Percentiles rank a stretch among this genome's conserved stretches.
phyloP scores from a whole-genome alignment of 2,888 invertebrate species.

The Eupeodes luniger region DNA sequence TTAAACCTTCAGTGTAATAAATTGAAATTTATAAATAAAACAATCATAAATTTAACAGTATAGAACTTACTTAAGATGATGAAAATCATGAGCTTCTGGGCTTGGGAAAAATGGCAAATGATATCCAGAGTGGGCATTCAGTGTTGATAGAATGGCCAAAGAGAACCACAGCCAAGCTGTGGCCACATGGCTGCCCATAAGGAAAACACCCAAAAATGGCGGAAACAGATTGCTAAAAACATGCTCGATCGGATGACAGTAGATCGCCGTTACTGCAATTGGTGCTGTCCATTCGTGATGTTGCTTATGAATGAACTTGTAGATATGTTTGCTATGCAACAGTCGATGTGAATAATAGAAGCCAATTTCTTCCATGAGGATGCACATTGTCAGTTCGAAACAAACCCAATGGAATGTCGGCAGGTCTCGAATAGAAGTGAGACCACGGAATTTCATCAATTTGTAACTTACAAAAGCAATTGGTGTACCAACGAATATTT shows the following conservation, averaged over 20 bases:
- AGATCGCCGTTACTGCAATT: conserved; percentile 91
- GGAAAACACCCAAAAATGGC: conserved; percentile 89
- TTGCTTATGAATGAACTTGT: conserved; percentile 92
- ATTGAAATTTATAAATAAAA: conserved; percentile 4
- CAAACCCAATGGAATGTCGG: conserved; percentile 92
- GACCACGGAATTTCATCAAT: conserved; percentile 88
- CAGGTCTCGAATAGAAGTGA: conserved; percentile 87
- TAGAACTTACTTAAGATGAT: conserved; percentile 90
- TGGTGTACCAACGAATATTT: conserved; percentile 89
- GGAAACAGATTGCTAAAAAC: conserved; percentile 91
- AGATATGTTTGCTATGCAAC: conserved; percentile 89
- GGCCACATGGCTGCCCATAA: conserved; percentile 91
- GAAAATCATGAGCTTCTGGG: conserved; percentile 94
- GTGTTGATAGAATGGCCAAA: conserved; percentile 90
- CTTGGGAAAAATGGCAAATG: conserved; percentile 94
- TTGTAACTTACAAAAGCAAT: conserved; percentile 87
- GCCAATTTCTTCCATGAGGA: conserved; percentile 91
- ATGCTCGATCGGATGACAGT: conserved; percentile 92
- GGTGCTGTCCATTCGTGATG: conserved; percentile 96
- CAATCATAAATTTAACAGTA: too few species aligned
- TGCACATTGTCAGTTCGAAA: conserved; percentile 89
- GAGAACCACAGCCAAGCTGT: conserved; percentile 92
- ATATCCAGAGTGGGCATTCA: conserved; percentile 93
- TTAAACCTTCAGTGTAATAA: conserved; percentile 88
- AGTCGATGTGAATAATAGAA: conserved; percentile 94